These are phyloP conservation scores for Scaptomyza caliginosa DNA, from an alignment of 2,888 invertebrate species.

Conservation along the genomic window DNA sequence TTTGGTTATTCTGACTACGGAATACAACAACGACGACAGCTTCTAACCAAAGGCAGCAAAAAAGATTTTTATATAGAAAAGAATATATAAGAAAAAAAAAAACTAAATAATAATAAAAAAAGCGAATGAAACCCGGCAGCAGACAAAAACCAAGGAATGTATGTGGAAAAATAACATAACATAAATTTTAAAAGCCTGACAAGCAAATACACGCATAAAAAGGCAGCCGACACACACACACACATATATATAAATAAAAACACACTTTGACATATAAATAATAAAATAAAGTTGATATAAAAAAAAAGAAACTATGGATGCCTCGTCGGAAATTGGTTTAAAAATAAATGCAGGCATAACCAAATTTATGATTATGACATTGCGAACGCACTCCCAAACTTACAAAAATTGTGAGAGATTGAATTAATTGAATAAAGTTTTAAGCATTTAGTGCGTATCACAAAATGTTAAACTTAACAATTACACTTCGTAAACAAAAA, in stretches of 20 bases:
- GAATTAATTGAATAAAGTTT: constrained; percentile 14
- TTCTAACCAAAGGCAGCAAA: constrained; percentile 29
- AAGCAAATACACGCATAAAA: constrained; percentile 65
- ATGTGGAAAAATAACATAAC: constrained; percentile 74
- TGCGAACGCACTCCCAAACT: constrained; percentile 25
- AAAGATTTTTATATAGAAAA: constrained; percentile 14
- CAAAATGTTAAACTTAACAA: constrained; percentile 60
- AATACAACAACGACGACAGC: constrained; percentile 11
- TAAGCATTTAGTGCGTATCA: constrained; percentile 20
- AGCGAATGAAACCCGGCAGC: constrained; percentile 52
- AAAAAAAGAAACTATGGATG: constrained; percentile 66
- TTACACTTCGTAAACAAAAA: constrained; percentile 42
- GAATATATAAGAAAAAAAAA: constrained; percentile 4
- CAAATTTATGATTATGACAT: constrained; percentile 70
- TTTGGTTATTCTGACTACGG: constrained; percentile 34
- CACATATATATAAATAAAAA: no score
- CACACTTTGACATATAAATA: constrained; percentile 25
- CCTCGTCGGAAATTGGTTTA: constrained; percentile 67
- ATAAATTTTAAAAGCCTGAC: constrained; percentile 74
- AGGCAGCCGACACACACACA: constrained; percentile 32
- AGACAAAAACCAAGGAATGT: constrained; percentile 69
- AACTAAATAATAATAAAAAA: constrained; percentile 43
- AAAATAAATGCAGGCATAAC: constrained; percentile 69
- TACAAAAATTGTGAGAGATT: constrained; percentile 48
- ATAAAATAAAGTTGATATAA: constrained; percentile 67